Conservation (phyloP, 2,797 vertebrate genomes). For the Oceanodroma leucorhoa region DNA sequence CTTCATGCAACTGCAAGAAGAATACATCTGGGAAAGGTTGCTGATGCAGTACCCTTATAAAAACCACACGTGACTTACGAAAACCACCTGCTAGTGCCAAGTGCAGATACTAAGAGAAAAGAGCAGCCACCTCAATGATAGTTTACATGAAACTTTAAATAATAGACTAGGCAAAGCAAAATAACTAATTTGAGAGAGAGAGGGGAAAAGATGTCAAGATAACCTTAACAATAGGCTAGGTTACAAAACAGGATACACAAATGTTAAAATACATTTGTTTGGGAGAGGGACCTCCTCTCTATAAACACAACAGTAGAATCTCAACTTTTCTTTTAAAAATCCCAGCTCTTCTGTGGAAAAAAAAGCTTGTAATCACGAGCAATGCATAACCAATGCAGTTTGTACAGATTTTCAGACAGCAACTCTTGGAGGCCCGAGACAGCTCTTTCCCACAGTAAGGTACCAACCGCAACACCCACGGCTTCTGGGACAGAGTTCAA, state of each 20-base stretch:
- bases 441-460: neutral
- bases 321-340: neutral
- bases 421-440: neutral
- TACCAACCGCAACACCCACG: neutral
- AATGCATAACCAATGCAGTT: neutral
- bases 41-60: neutral
- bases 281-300: neutral
- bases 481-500: neutral
- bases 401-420: neutral
- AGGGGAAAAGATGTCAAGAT: neutral
- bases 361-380: neutral
- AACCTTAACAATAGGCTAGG: neutral
- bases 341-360: neutral
- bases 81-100: neutral
- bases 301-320: neutral
- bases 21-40: neutral
- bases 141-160: neutral
- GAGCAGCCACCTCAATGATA: neutral
- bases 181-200: neutral
- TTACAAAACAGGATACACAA: neutral
- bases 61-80: neutral
- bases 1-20: neutral
- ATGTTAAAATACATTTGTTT: neutral
- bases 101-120: neutral
- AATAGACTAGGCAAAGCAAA: neutral